Percentiles rank a stretch among this genome's conserved stretches.
phyloP scores from a whole-genome alignment of 2,113 vertebrate species.

The Natator depressus region DNA sequence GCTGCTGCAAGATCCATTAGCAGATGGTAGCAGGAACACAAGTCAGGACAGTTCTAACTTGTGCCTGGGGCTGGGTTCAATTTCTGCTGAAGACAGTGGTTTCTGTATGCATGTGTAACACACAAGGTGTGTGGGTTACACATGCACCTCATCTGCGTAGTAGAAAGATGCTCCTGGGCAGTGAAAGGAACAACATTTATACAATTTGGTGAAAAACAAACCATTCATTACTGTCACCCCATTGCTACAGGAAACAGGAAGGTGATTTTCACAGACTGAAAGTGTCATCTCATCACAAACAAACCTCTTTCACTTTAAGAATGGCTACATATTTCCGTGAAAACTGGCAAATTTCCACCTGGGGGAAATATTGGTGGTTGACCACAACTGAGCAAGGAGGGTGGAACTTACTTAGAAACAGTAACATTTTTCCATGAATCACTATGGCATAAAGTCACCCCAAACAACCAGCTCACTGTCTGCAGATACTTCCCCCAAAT shows the following conservation, averaged over 20 bases:
- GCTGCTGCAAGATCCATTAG: neutral
- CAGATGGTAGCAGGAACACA: rapidly evolving
- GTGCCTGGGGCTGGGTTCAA: rapidly evolving
- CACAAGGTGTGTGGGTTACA: too few relatives aligned
- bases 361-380: slow-evolving; percentile 44
- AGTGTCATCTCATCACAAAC: slow-evolving; percentile 28
- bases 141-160: rapidly evolving
- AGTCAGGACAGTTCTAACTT: neutral
- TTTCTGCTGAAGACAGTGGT: neutral
- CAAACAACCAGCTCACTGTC: neutral
- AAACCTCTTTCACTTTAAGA: neutral
- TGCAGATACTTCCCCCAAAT: neutral
- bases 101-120: neutral
- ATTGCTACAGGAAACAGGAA: neutral
- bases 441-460: neutral
- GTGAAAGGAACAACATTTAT: slow-evolving; percentile 3
- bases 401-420: neutral
- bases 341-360: neutral
- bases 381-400: slow-evolving; percentile 3
- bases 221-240: neutral
- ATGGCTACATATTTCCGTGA: slow-evolving; percentile 38
- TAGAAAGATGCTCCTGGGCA: slow-evolving; percentile 46
- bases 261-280: neutral
- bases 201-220: neutral
- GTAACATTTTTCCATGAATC: neutral